Percentiles rank a stretch among this genome's conserved stretches.
Evolutionary conservation across 2,888 invertebrate genomes (phyloP).

Genomic region (Xanthia togata): DNA sequence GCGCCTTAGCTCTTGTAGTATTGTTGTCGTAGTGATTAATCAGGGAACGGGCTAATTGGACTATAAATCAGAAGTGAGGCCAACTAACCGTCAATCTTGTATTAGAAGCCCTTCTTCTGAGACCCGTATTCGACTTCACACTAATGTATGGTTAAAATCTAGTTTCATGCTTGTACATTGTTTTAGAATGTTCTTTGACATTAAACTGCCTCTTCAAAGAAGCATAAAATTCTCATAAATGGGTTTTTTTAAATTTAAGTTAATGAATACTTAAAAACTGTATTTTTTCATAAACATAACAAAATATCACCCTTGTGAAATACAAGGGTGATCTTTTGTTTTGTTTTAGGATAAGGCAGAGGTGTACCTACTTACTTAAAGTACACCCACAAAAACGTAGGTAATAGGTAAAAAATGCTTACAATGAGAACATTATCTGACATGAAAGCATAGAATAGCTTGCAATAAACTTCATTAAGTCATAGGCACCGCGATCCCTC

Average conservation of each 20-base stretch:
- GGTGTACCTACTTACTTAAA: not conserved
- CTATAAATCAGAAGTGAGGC: slow-evolving; percentile 26
- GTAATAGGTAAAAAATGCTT: not conserved
- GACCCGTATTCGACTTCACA: not conserved
- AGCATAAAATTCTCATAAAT: not conserved
- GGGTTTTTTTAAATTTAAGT: not conserved
- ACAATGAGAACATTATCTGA: not conserved
- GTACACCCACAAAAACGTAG: not conserved
- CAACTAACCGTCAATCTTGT: not conserved
- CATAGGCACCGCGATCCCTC: not conserved
- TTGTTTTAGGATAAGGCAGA: too few relatives aligned
- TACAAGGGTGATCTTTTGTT: too few relatives aligned
- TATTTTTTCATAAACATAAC: too few relatives aligned
- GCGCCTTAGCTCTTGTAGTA: not conserved
- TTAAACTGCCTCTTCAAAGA: not conserved
- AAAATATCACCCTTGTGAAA: too few relatives aligned
- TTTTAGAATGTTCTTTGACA: not conserved
- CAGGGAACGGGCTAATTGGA: slow-evolving; percentile 30
- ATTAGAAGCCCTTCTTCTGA: not conserved
- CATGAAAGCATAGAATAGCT: not conserved
- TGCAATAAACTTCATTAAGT: slow-evolving; percentile 26
- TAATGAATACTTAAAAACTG: too few relatives aligned
- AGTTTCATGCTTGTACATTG: not conserved
- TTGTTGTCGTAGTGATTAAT: slow-evolving; percentile 35
- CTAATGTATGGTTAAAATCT: not conserved